Evolutionary conservation across 2,888 invertebrate genomes (phyloP), one percentile per base, ranked within the genome.

Genomic region (Lysandra bellargus): DNA sequence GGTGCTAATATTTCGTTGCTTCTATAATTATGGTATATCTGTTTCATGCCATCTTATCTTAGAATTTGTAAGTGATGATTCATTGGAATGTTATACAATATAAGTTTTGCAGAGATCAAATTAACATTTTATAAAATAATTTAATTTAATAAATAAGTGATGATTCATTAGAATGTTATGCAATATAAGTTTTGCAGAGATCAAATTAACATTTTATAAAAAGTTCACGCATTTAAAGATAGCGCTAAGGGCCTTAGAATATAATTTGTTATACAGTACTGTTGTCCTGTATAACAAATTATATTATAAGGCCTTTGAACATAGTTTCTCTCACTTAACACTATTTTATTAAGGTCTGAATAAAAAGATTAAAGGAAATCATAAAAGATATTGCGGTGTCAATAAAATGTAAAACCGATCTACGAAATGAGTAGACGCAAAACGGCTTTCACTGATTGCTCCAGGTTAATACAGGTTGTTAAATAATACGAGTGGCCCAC

Each of bases 401-500:
- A 76, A 33, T 57, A 30, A 14, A 76, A 53, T 53, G 33, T 53
- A 53, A 53, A 76, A 30, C 14, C 30, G 14, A 69, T 69, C 12
- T 69, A 69, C 69, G 33, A 23, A 60, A 73, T 57, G 33, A 74
- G n/a, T 33, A 30, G n/a, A 81, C 81, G 80, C 80, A 73, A 81
- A 78, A 79, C 80, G 80, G 81, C 82, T 80, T 83, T 84, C 83
- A 82, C 83, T 82, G 79, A 80, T 80, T 79, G 60, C 75, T 81
- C 77, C 83, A 82, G 80, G 80, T 81, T 83, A 80, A 82, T 82
- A 80, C 82, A 88, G 84, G 83, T 83, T 83, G 84, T 80, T 85
- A 86, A 88, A 88, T 87, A 88, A 89, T 85, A 86, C 83, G 83
- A 82, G 83, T 83, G 80, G 80, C 84, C 81, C 82, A 84, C 82